These are phyloP conservation scores for Heptranchias perlo DNA, from an alignment of 2,113 vertebrate genomes.

Conservation along the genomic window DNA sequence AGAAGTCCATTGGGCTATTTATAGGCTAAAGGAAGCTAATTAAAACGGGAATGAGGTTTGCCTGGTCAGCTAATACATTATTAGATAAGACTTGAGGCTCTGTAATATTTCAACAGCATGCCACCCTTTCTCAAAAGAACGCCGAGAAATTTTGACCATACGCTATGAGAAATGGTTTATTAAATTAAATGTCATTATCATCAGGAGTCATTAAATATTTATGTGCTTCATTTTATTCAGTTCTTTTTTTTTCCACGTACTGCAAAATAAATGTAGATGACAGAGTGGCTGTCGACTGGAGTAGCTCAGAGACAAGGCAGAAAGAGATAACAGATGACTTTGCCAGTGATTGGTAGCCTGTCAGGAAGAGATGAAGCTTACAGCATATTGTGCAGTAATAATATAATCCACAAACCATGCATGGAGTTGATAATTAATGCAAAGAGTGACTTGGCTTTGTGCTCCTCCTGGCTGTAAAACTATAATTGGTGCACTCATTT, in stretches of 20 bases:
- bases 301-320: neutral
- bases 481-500: constrained; percentile 9
- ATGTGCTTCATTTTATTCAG: neutral
- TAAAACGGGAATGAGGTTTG: neutral
- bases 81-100: neutral
- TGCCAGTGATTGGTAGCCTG: constrained; percentile 17
- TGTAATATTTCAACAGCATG: neutral
- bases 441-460: neutral
- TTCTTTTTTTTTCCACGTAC: neutral
- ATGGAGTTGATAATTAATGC: constrained; percentile 28
- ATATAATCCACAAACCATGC: neutral
- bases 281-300: neutral
- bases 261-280: neutral
- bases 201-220: neutral
- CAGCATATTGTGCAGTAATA: constrained; percentile 30
- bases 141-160: neutral
- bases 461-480: constrained; percentile 24
- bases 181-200: constrained; percentile 1
- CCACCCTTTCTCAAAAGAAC: neutral
- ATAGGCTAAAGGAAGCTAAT: neutral
- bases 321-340: constrained; percentile 18
- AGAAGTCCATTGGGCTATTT: neutral
- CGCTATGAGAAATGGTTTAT: neutral
- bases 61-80: neutral
- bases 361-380: neutral